Conservation (phyloP, 2,113 vertebrate species). For the Pterocles orientalis region DNA sequence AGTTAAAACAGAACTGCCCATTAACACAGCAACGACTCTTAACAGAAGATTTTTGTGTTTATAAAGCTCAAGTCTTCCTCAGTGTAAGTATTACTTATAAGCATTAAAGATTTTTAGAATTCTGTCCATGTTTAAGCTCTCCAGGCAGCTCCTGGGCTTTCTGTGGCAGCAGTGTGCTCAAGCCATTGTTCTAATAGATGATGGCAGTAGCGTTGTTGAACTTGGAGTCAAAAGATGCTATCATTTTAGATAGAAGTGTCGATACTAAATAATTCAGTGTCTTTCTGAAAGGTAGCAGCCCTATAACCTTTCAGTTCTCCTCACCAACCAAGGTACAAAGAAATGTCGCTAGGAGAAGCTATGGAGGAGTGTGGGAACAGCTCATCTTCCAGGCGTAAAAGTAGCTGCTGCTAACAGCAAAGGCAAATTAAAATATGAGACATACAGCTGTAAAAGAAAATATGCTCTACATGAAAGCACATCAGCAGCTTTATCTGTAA, state of each 20-base stretch:
- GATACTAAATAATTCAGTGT: slow-evolving; percentile 40
- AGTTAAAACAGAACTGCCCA: background rate
- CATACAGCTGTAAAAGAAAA: slow-evolving; percentile 32
- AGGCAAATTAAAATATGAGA: slow-evolving; percentile 36
- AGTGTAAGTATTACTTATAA: background rate
- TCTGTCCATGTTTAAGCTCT: background rate
- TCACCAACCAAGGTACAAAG: slow-evolving; percentile 24
- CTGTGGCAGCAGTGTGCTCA: background rate
- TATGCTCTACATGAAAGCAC: slow-evolving; percentile 38
- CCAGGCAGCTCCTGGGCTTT: background rate
- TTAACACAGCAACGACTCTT: background rate
- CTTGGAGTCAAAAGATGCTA: background rate
- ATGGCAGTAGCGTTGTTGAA: background rate
- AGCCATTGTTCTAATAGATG: background rate
- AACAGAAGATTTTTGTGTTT: background rate
- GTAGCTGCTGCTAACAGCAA: slow-evolving; percentile 29
- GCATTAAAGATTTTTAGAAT: background rate
- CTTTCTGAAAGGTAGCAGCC: slow-evolving; percentile 2
- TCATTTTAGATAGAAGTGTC: slow-evolving; percentile 1
- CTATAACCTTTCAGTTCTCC: slow-evolving; percentile 24
- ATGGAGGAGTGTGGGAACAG: background rate
- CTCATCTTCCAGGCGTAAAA: background rate
- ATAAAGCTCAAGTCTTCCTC: background rate
- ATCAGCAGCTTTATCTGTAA: slow-evolving; percentile 24
- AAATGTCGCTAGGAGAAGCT: slow-evolving; percentile 31